These are phyloP conservation scores for Tadarida brasiliensis DNA, from an alignment of 2,797 vertebrate species.

Conservation along the genomic window DNA sequence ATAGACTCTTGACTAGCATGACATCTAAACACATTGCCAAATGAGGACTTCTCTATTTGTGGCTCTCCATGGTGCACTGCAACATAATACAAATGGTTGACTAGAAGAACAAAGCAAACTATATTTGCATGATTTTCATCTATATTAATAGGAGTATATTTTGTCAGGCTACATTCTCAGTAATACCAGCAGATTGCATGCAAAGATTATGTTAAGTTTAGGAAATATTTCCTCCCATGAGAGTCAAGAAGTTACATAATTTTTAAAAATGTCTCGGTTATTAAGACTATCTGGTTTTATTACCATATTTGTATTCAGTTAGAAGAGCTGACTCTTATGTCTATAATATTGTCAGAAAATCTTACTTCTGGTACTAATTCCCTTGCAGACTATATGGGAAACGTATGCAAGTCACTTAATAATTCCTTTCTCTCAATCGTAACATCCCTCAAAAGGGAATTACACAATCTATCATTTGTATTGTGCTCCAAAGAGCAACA, in stretches of 20 bases:
- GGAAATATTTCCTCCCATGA: background rate
- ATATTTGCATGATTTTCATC: background rate
- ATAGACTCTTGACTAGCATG: conserved; percentile 45
- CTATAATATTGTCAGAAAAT: background rate
- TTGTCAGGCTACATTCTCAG: background rate
- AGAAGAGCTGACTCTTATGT: background rate
- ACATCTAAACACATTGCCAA: conserved; percentile 48
- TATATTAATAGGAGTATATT: background rate
- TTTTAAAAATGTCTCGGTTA: background rate
- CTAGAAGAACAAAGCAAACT: conserved; percentile 31
- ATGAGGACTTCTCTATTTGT: background rate
- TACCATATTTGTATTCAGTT: background rate
- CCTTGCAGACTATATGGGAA: background rate
- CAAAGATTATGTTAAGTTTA: background rate
- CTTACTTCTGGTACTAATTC: background rate
- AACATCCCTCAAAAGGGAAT: background rate
- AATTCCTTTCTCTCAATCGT: background rate
- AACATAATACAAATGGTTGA: background rate
- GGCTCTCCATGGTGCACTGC: background rate
- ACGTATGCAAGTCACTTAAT: background rate
- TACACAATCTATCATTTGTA: background rate
- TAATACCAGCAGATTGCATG: conserved; percentile 19
- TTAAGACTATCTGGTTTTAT: background rate
- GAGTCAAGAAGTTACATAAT: background rate
- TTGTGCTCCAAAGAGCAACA: background rate